phyloP scores from a whole-genome alignment of 2,888 invertebrate genomes.

The Eristalinus aeneus region DNA sequence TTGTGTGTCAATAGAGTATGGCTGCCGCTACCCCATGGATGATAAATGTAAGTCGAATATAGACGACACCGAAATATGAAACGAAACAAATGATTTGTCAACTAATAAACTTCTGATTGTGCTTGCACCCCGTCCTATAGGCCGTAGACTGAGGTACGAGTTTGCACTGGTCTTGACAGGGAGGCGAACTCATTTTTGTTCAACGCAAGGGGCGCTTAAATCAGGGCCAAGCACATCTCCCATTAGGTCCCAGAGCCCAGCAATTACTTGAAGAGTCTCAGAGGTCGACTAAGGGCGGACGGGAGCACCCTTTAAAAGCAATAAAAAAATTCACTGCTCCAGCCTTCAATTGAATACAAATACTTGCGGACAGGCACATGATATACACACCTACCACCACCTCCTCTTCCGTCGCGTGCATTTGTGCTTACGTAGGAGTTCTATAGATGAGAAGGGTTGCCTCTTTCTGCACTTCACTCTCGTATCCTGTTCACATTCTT shows the following conservation, averaged over 20 bases:
- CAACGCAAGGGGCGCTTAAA: not conserved
- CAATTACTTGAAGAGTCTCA: not conserved
- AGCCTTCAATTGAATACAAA: slow-evolving; percentile 40
- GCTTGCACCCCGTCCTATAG: not conserved
- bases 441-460: not conserved
- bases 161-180: no score
- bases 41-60: slow-evolving; percentile 37
- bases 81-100: slow-evolving; percentile 26
- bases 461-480: not conserved
- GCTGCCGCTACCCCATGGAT: not conserved
- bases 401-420: not conserved
- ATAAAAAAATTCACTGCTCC: slow-evolving; percentile 1
- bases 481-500: slow-evolving; percentile 35
- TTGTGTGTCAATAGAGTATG: not conserved
- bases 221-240: not conserved
- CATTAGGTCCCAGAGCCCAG: not conserved
- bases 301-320: not conserved
- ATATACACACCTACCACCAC: not conserved
- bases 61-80: not conserved
- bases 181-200: no score
- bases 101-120: slow-evolving; percentile 25
- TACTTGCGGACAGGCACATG: not conserved
- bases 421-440: not conserved
- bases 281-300: not conserved
- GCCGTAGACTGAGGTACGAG: not conserved